A percentile compares a stretch with the other conserved stretches of the same genome.
phyloP scores from a whole-genome alignment of 2,888 invertebrate species.

The Falcaria lacertinaria region DNA sequence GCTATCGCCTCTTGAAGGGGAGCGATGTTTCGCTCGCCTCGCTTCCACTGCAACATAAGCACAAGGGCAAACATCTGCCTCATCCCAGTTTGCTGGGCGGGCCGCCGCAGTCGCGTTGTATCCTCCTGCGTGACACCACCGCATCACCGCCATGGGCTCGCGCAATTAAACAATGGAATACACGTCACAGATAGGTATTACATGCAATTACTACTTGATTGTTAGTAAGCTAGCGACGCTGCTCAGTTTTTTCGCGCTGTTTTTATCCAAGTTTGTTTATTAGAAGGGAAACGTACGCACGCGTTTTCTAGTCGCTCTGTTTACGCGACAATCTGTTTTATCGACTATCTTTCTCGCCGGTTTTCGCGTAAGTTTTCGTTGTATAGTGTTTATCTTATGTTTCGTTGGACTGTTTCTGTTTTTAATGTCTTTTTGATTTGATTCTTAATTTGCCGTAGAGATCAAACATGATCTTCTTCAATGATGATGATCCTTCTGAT shows the following conservation, averaged over 20 bases:
- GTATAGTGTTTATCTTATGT: background rate
- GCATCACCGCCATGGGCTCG: constrained; percentile 19
- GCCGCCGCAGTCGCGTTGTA: constrained; percentile 33
- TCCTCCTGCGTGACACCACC: constrained; percentile 13
- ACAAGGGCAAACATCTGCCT: constrained; percentile 32
- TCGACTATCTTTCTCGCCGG: background rate
- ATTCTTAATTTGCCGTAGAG: no score
- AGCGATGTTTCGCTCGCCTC: constrained; percentile 1
- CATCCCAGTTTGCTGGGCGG: constrained; percentile 34
- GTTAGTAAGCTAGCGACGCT: background rate
- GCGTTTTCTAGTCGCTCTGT: constrained; percentile 1
- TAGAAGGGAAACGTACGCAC: background rate
- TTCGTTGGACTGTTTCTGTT: background rate
- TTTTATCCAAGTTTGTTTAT: constrained; percentile 1
- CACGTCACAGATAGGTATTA: constrained; percentile 51
- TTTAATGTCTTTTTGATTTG: no score
- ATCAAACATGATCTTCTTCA: no score
- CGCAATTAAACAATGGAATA: constrained; percentile 61
- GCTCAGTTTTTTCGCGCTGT: background rate
- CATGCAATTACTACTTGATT: background rate
- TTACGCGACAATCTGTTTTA: background rate
- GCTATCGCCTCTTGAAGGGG: no score
- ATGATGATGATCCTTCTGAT: no score
- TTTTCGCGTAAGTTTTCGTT: background rate
- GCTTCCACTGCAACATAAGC: constrained; percentile 9